Conservation (phyloP, 2,888 invertebrate species). For the Acanthosoma haemorrhoidale region DNA sequence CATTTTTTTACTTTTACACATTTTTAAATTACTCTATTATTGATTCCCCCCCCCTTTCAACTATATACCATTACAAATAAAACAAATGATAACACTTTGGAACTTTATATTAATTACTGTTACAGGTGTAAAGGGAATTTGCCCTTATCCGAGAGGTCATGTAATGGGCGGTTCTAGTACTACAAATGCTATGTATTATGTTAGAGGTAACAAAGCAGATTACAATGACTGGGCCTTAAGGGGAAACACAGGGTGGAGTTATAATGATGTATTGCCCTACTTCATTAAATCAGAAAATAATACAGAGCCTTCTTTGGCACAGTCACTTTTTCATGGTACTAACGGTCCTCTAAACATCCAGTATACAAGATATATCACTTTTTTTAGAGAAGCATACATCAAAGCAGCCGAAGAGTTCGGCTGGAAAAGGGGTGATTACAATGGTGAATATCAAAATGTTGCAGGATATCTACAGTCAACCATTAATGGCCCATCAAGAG, state of each 20-base stretch:
- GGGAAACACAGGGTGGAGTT: constrained; percentile 69
- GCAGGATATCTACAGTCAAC: constrained; percentile 9
- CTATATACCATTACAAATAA: too few relatives aligned
- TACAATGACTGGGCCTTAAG: constrained; percentile 69
- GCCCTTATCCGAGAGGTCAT: constrained; percentile 54
- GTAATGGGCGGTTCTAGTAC: constrained; percentile 74
- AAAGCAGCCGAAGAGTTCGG: constrained; percentile 31
- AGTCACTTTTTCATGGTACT: constrained; percentile 12
- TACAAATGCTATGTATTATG: constrained; percentile 73
- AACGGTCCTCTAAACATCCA: constrained; percentile 20
- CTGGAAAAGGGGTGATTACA: constrained; percentile 20
- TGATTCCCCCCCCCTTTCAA: too few relatives aligned
- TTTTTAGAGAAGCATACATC: constrained; percentile 51
- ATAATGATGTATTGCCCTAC: constrained; percentile 48
- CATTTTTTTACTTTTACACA: too few relatives aligned
- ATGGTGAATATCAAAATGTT: constrained; percentile 30
- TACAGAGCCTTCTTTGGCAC: not conserved
- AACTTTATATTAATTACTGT: not conserved
- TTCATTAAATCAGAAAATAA: constrained; percentile 30
- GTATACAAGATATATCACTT: constrained; percentile 22
- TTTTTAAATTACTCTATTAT: too few relatives aligned
- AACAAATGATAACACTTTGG: too few relatives aligned
- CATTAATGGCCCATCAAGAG: constrained; percentile 30
- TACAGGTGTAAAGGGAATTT: constrained; percentile 20
- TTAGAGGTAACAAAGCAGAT: constrained; percentile 61